Base-by-base conservation (phyloP, 2,888 invertebrate genomes). In the Hetaerina titia region DNA sequence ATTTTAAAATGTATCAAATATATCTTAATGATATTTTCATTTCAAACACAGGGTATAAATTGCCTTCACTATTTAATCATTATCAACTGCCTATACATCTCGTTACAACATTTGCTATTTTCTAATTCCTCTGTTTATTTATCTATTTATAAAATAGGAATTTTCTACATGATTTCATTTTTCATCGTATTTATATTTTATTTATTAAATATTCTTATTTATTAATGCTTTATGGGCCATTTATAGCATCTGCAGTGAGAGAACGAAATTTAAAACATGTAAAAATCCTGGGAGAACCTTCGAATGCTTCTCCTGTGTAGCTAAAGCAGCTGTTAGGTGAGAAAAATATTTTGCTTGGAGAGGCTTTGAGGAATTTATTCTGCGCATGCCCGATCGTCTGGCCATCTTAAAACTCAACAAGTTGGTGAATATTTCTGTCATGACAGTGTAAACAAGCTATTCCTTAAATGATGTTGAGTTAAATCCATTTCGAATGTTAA, bases 361-460 rank as follows among this genome's bases (percentile, higher is more conserved):
- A 74, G 92, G 74, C 87, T 89, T 60, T 89, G 69, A 19, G n/a
- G 63, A 90, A 63, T 90, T 25, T 25, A 56, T 13, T 88, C 89
- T 89, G 45, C 89, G 94, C 89, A 89, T n/a, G 88, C 69, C 89
- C 94, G 63, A 57, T 15, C n/a, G 31, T 25, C 63, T 89, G 92
- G 95, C 95, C 95, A 95, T 95, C 95, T 95, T 95, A 89, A 94
- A 95, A 92, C 90, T 95, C 95, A 95, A 95, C 95, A 95, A 95
- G 95, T 95, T 95, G 95, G 94, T 95, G 88, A 95, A 95, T 92
- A 92, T 92, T 92, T 69, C 92, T 69, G 64, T 64, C 69, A 22
- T 64, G 69, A 45, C 69, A 92, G 64, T 69, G 92, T 92, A 69
- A 92, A 92, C 92, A 92, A 69, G 92, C 56, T n/a, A 74, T 92